A percentile compares a stretch with the other conserved stretches of the same genome.
Evolutionary conservation across 2,797 vertebrate species (phyloP).

Genomic region (Alca torda): DNA sequence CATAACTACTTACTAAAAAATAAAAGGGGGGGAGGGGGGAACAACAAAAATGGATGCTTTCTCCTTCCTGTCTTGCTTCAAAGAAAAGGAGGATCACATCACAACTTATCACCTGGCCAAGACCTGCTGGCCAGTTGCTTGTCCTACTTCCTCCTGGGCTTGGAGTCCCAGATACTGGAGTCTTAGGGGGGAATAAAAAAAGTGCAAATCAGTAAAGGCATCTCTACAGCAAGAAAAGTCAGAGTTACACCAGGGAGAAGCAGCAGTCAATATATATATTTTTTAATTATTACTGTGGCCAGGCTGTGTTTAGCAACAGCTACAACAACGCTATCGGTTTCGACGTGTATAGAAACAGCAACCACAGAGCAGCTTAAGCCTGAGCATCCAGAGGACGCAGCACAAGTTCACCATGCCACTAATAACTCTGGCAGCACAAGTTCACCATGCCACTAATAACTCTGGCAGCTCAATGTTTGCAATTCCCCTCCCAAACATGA

Average conservation of each 20-base stretch:
- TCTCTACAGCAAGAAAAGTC: background rate
- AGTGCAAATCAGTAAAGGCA: no score
- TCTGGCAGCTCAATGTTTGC: rapidly evolving
- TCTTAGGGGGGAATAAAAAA: rapidly evolving
- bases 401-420: rapidly evolving
- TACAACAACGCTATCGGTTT: rapidly evolving
- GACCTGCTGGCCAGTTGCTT: background rate
- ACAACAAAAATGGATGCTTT: background rate
- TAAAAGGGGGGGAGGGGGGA: rapidly evolving
- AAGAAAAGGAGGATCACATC: no score
- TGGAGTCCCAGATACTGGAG: background rate
- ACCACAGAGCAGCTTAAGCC: rapidly evolving
- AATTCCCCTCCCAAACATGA: rapidly evolving
- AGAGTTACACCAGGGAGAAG: background rate
- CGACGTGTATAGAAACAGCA: rapidly evolving
- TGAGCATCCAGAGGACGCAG: background rate
- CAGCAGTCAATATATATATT: rapidly evolving
- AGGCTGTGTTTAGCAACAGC: background rate
- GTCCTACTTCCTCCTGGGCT: background rate
- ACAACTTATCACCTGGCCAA: background rate
- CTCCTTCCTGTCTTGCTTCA: background rate
- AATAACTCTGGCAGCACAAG: background rate
- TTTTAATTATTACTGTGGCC: no score
- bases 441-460: rapidly evolving
- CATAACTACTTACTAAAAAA: background rate